A percentile compares a stretch with the other conserved stretches of the same genome.
These are phyloP conservation scores for Empis livida DNA, from an alignment of 2,888 invertebrate species.

Conservation along the genomic window DNA sequence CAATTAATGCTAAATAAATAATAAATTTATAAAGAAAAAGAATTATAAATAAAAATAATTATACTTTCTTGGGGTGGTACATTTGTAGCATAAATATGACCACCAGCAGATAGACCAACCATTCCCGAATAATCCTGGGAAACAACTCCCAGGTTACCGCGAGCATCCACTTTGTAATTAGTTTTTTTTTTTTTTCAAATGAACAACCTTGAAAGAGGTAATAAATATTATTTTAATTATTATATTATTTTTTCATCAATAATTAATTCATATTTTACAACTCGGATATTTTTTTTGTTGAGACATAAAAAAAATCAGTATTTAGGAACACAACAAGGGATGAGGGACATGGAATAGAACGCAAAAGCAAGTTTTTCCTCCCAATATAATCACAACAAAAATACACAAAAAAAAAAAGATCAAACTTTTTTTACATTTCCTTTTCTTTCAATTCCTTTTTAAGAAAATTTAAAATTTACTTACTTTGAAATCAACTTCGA, in stretches of 20 bases:
- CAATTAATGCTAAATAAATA: conserved; percentile 24
- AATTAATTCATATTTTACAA: neutral
- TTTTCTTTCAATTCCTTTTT: too few species aligned
- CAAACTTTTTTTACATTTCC: too few species aligned
- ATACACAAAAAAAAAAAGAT: too few species aligned
- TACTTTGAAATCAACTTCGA: too few species aligned
- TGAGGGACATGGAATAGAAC: neutral
- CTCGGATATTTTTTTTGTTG: neutral
- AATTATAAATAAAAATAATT: conserved; percentile 15
- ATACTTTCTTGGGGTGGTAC: conserved; percentile 46
- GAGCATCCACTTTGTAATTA: conserved; percentile 33
- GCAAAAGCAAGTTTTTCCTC: neutral
- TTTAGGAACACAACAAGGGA: neutral
- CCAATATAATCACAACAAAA: too few species aligned
- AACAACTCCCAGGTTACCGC: conserved; percentile 31
- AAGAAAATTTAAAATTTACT: too few species aligned
- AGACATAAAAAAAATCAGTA: neutral
- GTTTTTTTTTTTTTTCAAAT: conserved; percentile 19
- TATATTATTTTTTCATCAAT: neutral
- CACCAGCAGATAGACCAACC: conserved; percentile 46
- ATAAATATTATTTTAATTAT: too few species aligned
- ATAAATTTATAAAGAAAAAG: neutral
- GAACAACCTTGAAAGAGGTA: neutral
- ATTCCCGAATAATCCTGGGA: conserved; percentile 39
- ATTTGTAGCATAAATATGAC: conserved; percentile 44